Conservation (phyloP, 1,140 invertebrate genomes). For the Ooceraea biroi region DNA sequence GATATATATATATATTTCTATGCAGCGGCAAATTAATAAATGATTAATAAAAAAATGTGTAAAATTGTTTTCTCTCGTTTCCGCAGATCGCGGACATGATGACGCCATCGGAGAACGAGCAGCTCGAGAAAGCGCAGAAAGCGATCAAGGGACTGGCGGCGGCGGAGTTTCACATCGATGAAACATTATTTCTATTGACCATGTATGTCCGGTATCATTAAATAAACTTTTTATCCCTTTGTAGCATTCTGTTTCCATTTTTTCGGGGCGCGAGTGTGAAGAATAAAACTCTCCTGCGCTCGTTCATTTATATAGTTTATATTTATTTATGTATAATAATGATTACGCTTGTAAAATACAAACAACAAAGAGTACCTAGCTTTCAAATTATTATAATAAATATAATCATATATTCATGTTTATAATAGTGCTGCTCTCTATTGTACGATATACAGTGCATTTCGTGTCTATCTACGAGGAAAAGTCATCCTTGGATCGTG, state of each 20-base stretch:
- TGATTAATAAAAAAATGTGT: constrained; percentile 39
- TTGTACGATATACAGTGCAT: constrained; percentile 84
- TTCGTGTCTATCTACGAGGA: constrained; percentile 82
- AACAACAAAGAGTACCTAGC: constrained; percentile 86
- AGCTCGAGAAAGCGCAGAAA: constrained; percentile 89
- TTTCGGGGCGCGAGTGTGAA: background rate
- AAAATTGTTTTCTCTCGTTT: constrained; percentile 74
- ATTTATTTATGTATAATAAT: constrained; percentile 86
- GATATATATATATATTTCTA: constrained; percentile 55
- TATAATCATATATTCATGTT: constrained; percentile 85
- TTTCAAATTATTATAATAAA: constrained; percentile 86
- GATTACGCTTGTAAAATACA: constrained; percentile 86
- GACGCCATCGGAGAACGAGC: constrained; percentile 91
- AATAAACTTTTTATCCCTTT: constrained; percentile 44
- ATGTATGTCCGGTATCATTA: constrained; percentile 87
- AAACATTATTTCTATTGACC: constrained; percentile 91
- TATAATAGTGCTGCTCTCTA: constrained; percentile 84
- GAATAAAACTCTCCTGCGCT: constrained; percentile 63
- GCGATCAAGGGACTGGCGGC: constrained; percentile 89
- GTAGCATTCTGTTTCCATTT: too few relatives aligned
- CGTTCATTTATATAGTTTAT: constrained; percentile 79
- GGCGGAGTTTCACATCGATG: constrained; percentile 90
- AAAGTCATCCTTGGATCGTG: constrained; percentile 81
- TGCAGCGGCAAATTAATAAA: constrained; percentile 16
- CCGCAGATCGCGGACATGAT: constrained; percentile 91